Conservation (phyloP, 2,888 invertebrate genomes). For the Dryobota labecula region DNA sequence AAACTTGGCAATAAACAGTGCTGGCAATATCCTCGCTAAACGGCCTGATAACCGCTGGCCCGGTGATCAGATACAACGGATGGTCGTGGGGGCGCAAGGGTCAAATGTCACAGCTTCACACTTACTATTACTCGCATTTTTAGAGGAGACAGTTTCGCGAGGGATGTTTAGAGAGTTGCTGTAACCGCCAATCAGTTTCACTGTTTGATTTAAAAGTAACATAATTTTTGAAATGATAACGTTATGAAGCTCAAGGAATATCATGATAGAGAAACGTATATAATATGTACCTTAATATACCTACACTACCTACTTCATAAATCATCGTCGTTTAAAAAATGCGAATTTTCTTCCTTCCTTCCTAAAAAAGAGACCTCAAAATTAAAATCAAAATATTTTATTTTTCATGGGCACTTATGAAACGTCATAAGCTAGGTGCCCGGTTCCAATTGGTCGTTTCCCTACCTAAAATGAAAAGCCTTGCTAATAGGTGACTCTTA, state of each 20-base stretch:
- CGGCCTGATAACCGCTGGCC: slow-evolving; percentile 60
- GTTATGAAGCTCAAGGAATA: too few relatives aligned
- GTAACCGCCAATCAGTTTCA: slow-evolving; percentile 34
- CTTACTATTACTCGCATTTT: slow-evolving; percentile 78
- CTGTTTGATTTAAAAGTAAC: neutral
- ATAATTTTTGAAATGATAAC: too few relatives aligned
- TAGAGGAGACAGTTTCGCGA: slow-evolving; percentile 63
- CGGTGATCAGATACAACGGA: slow-evolving; percentile 83
- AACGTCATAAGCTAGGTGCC: too few relatives aligned
- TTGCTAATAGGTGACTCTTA: too few relatives aligned
- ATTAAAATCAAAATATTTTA: too few relatives aligned
- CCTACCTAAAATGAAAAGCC: neutral
- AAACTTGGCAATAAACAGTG: slow-evolving; percentile 51
- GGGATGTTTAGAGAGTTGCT: slow-evolving; percentile 66
- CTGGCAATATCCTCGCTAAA: slow-evolving; percentile 48
- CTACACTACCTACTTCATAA: too few relatives aligned
- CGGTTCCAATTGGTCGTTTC: too few relatives aligned
- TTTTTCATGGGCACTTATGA: too few relatives aligned
- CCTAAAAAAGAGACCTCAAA: neutral
- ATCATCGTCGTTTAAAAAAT: too few relatives aligned
- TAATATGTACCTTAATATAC: too few relatives aligned
- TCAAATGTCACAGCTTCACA: slow-evolving; percentile 82
- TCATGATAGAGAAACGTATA: too few relatives aligned
- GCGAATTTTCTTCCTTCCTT: too few relatives aligned
- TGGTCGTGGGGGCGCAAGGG: slow-evolving; percentile 74